Conservation (phyloP, 2,888 invertebrate species). For the Agrotis clavis region DNA sequence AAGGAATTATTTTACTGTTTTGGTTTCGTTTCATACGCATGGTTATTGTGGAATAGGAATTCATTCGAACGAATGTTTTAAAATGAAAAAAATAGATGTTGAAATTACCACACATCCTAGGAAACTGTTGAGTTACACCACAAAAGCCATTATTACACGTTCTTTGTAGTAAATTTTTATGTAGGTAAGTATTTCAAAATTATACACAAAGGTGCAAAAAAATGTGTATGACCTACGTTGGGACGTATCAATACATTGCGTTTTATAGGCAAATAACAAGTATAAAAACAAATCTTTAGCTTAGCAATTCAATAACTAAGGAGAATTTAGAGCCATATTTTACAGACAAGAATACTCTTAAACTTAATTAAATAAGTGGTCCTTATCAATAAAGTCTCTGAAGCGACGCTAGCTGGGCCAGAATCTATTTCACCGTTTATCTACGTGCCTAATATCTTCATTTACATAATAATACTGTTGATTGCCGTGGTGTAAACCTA, state of each 20-base stretch:
- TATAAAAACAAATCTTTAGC: too few species aligned
- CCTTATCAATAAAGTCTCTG: not conserved
- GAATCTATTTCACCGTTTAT: not conserved
- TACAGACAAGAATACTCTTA: too few species aligned
- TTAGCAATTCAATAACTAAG: too few species aligned
- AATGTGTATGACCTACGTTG: not conserved
- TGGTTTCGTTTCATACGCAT: slow-evolving; percentile 2
- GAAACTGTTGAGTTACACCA: not conserved
- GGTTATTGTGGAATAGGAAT: not conserved
- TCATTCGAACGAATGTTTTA: not conserved
- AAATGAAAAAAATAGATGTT: not conserved
- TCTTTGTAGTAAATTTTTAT: not conserved
- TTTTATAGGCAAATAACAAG: too few species aligned
- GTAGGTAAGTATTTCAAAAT: not conserved
- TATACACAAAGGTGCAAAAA: not conserved
- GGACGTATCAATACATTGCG: not conserved
- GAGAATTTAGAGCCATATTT: too few species aligned
- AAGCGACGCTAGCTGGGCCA: too few species aligned
- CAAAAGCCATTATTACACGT: too few species aligned
- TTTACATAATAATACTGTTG: not conserved
- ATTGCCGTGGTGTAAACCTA: not conserved
- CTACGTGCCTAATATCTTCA: not conserved
- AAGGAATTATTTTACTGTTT: slow-evolving; percentile 22
- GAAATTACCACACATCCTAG: not conserved
- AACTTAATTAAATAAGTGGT: not conserved